Percentiles rank a stretch among this genome's conserved stretches.
These are phyloP conservation scores for Todus mexicanus DNA, from an alignment of 2,797 vertebrate genomes.

Conservation along the genomic window DNA sequence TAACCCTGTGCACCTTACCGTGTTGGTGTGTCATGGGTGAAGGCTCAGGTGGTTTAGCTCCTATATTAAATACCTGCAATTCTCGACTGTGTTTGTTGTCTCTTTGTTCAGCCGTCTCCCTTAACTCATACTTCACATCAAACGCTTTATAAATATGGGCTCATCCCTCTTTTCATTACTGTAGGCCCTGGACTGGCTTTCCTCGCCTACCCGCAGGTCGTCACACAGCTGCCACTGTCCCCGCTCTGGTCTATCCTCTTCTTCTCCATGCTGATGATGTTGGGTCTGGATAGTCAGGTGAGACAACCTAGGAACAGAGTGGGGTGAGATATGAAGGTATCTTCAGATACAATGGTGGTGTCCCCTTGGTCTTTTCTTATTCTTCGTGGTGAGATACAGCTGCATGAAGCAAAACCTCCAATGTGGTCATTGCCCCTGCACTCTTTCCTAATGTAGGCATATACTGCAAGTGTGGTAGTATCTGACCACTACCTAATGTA, in stretches of 20 bases:
- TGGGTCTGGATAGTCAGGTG: slow-evolving; percentile 90
- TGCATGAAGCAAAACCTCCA: neutral
- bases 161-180: neutral
- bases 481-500: neutral
- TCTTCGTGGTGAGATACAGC: neutral
- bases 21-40: neutral
- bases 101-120: neutral
- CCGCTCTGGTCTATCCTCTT: slow-evolving; percentile 91
- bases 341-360: neutral
- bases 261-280: slow-evolving; percentile 94
- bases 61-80: neutral
- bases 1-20: rapidly evolving
- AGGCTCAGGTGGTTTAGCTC: neutral
- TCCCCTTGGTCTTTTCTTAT: neutral
- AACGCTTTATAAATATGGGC: neutral
- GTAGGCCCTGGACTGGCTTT: slow-evolving; percentile 90
- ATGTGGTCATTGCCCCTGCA: rapidly evolving
- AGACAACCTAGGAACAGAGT: neutral
- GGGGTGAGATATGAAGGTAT: neutral
- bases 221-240: slow-evolving; percentile 89
- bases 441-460: neutral
- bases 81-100: neutral
- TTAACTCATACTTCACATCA: neutral
- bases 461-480: neutral
- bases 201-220: slow-evolving; percentile 89